phyloP scores from a whole-genome alignment of 2,797 vertebrate genomes.

The Chloroceryle inda region DNA sequence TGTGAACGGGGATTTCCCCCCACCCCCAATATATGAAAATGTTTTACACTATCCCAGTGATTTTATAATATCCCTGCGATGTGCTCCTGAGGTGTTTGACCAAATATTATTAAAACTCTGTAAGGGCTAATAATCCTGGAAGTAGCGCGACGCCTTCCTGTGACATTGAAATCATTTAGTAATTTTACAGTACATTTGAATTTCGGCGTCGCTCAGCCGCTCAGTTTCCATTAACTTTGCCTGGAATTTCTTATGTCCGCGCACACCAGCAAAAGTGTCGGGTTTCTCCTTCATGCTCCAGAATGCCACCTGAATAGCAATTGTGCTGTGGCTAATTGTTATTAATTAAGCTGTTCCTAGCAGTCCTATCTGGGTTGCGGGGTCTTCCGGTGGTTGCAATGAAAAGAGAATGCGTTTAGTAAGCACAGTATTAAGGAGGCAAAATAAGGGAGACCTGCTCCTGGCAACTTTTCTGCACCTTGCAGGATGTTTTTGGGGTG shows the following conservation, averaged over 20 bases:
- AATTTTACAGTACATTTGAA: conserved; percentile 84
- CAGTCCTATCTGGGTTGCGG: not conserved
- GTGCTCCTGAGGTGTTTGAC: conserved; percentile 64
- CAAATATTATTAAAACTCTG: conserved; percentile 76
- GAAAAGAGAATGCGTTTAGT: conserved; percentile 14
- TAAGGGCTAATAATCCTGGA: conserved; percentile 76
- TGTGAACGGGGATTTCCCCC: not conserved
- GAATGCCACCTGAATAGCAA: conserved; percentile 72
- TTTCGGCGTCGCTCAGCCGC: conserved; percentile 65
- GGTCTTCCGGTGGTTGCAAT: conserved; percentile 16
- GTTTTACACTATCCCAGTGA: not conserved
- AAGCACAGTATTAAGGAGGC: not conserved
- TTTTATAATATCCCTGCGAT: not conserved
- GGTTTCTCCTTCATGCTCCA: conserved; percentile 84
- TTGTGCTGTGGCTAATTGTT: conserved; percentile 73
- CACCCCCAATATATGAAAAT: not conserved
- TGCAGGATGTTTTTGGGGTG: conserved; percentile 15
- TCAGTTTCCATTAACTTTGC: conserved; percentile 80
- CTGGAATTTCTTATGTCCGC: conserved; percentile 72
- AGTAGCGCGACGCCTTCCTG: conserved; percentile 39
- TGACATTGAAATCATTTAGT: conserved; percentile 81
- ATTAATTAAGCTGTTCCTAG: conserved; percentile 81
- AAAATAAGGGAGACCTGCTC: conserved; percentile 29
- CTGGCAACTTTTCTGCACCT: not conserved
- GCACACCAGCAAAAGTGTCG: conserved; percentile 66